Base-by-base conservation (phyloP, 2,113 vertebrate species). In the Athene cunicularia region DNA sequence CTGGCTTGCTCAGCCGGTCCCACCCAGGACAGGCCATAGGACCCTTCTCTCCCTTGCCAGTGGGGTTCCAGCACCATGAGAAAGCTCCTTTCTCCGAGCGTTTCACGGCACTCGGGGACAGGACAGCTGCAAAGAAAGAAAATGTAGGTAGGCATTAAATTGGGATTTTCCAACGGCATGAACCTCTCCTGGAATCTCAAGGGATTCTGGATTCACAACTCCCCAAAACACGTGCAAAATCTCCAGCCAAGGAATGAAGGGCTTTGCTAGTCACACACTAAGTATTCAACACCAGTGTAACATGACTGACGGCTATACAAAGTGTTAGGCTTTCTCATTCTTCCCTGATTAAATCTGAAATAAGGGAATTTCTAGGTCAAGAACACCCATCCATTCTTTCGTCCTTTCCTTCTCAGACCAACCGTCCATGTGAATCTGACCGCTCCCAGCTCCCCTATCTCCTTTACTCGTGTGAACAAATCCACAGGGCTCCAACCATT, bases 41-140 rank as follows among this genome's bases (percentile, higher is more conserved):
- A 18, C 24, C 43, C 21, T 59, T 70, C 71, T 32, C n/a, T 82
- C 47, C 70, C 33, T 32, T 81, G 73, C 28, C 50, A 39, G 23
- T 30, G 35, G 27, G 21, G 81, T 41, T n/a, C 22, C 32, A 62
- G 21, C 7, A 24, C 0, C 0, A 8, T 14, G n/a, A 82, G 52
- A 75, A 87, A 64, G 24, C 8, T 63, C 47, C 49, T 56, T 67
- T 26, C 39, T 72, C 39, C 23, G 63, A 83, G 64, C 3, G 11
- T 62, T 45, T 39, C 10, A 39, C 3, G 53, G 21, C 33, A 33
- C 41, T 26, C 41, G 60, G 15, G 8, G 35, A 39, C 24, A 4
- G 3, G 20, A 5, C 47, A 47, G 8, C 33, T 33, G 27, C 16
- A 30, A 39, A 84, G 66, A 59, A 50, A 4, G 14, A n/a, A 74